Evolutionary conservation across 2,113 vertebrate species (phyloP).

Genomic region (Oncorhynchus clarkii): DNA sequence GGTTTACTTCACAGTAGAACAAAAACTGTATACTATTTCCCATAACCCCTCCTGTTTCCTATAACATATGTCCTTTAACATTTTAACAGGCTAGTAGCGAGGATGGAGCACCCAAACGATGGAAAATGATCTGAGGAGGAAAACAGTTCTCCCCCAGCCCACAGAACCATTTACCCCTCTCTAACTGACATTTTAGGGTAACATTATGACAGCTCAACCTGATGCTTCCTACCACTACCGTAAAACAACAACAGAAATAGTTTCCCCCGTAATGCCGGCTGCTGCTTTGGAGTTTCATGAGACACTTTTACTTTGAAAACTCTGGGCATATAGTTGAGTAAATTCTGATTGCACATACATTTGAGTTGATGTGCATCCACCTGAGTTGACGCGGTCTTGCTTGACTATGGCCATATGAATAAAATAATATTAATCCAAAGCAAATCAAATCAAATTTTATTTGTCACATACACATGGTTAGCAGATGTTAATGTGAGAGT

Average conservation of each 20-base stretch:
- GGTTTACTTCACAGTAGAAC: too few relatives aligned
- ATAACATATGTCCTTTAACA: too few relatives aligned
- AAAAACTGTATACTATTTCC: too few relatives aligned
- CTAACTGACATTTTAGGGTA: not conserved
- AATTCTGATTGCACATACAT: not conserved
- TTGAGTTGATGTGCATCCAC: not conserved
- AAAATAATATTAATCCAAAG: not conserved
- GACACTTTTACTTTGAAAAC: too few relatives aligned
- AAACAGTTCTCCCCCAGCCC: conserved; percentile 48
- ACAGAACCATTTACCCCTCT: conserved; percentile 54
- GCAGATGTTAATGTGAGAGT: too few relatives aligned
- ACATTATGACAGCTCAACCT: not conserved
- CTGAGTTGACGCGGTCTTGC: not conserved
- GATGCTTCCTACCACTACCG: not conserved
- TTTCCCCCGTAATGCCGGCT: too few relatives aligned
- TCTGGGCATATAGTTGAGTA: not conserved
- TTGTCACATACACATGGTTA: too few relatives aligned
- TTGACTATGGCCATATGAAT: not conserved
- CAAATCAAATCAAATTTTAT: too few relatives aligned
- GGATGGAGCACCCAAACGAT: not conserved
- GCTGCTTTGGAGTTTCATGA: too few relatives aligned
- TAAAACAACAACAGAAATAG: too few relatives aligned
- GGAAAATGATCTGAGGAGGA: conserved; percentile 13
- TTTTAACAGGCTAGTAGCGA: not conserved
- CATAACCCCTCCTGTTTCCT: too few relatives aligned